These are phyloP conservation scores for Drosophila nigromelanica DNA, from an alignment of 1,140 invertebrate species.

Conservation along the genomic window DNA sequence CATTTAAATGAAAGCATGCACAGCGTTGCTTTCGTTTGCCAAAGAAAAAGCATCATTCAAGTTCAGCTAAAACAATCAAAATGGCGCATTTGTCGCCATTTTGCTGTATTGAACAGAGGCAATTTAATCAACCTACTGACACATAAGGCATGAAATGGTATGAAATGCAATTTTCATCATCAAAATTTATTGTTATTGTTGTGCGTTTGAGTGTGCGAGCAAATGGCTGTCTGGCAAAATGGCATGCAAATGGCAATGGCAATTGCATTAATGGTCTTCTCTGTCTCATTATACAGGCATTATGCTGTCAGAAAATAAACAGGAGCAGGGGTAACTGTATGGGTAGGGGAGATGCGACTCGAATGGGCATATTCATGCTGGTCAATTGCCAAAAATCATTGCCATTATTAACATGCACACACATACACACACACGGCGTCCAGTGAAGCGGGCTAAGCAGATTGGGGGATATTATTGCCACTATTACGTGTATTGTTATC, in stretches of 20 bases:
- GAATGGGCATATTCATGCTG: slow-evolving; percentile 69
- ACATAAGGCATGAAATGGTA: slow-evolving; percentile 71
- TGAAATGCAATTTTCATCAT: slow-evolving; percentile 76
- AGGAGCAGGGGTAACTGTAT: neutral
- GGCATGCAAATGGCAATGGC: slow-evolving; percentile 73
- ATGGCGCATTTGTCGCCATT: slow-evolving; percentile 40
- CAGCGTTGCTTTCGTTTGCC: too few species aligned
- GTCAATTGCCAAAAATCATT: slow-evolving; percentile 74
- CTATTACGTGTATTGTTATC: slow-evolving; percentile 71
- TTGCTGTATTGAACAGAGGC: slow-evolving; percentile 36
- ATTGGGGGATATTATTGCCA: slow-evolving; percentile 64
- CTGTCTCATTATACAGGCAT: slow-evolving; percentile 57
- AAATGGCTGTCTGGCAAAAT: slow-evolving; percentile 49
- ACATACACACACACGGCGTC: neutral
- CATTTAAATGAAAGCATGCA: too few species aligned
- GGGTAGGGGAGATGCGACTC: neutral
- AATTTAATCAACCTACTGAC: slow-evolving; percentile 68
- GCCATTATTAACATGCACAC: slow-evolving; percentile 59
- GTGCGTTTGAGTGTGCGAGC: slow-evolving; percentile 41
- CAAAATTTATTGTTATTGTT: slow-evolving; percentile 74
- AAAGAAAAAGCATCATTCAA: neutral
- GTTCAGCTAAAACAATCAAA: neutral
- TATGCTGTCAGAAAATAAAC: slow-evolving; percentile 42
- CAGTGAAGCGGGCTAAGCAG: slow-evolving; percentile 62
- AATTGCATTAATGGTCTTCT: slow-evolving; percentile 72